These are phyloP conservation scores for Aphidoletes aphidimyza DNA, from an alignment of 2,888 invertebrate genomes.

Conservation along the genomic window DNA sequence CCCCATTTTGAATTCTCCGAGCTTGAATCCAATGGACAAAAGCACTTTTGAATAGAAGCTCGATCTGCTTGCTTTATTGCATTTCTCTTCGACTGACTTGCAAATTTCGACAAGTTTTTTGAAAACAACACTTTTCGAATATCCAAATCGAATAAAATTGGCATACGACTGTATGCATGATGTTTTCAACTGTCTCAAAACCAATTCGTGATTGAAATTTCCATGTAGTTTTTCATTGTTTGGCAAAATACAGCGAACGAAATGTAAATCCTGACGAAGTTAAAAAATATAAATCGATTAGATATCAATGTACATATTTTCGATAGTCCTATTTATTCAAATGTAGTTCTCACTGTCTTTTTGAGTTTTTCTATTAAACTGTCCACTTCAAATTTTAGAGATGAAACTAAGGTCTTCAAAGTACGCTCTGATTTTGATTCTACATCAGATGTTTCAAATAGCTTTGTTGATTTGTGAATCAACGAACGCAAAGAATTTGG, in stretches of 20 bases:
- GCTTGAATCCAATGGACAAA: not conserved
- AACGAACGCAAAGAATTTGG: not conserved
- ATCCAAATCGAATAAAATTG: not conserved
- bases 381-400: not conserved
- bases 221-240: not conserved
- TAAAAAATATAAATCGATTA: not conserved
- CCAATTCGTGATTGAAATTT: not conserved
- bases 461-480: not conserved
- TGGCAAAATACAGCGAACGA: slow-evolving; percentile 30
- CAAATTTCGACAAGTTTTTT: not conserved
- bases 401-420: not conserved
- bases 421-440: not conserved
- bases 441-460: not conserved
- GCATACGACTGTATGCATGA: not conserved
- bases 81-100: not conserved
- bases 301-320: not conserved
- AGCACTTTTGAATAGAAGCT: slow-evolving; percentile 17
- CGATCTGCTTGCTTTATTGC: not conserved
- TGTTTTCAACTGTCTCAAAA: slow-evolving; percentile 11
- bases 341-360: not conserved
- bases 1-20: not conserved
- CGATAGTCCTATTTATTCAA: no score
- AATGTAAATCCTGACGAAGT: not conserved
- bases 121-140: not conserved
- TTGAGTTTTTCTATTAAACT: not conserved